Percentiles rank a stretch among this genome's conserved stretches.
Evolutionary conservation across 2,888 invertebrate species (phyloP).

Genomic region (Xestoiulus laeticollis): DNA sequence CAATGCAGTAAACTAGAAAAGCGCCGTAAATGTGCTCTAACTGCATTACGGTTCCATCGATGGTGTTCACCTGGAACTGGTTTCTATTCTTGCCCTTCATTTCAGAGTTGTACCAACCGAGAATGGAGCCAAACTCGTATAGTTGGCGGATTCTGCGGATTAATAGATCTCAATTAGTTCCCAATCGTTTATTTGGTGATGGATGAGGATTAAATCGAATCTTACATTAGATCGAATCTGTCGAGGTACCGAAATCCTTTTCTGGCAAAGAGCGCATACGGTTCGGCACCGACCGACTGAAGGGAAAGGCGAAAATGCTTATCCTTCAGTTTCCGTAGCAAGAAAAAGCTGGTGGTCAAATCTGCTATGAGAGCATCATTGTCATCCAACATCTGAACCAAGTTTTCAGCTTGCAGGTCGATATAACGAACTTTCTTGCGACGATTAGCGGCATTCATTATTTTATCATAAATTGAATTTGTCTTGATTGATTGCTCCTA

Average conservation of each 20-base stretch:
- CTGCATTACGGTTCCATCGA: not conserved
- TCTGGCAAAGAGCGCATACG: not conserved
- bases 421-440: not conserved
- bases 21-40: not conserved
- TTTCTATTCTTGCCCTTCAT: not conserved
- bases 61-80: not conserved
- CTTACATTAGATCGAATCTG: constrained; percentile 17
- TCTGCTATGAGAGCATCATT: not conserved
- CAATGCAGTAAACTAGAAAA: not conserved
- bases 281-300: not conserved
- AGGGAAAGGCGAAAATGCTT: not conserved
- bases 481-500: not conserved
- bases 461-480: constrained; percentile 23
- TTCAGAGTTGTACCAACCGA: not conserved
- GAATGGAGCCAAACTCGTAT: not conserved
- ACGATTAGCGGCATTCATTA: not conserved
- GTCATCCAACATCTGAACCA: not conserved
- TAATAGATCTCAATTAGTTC: not conserved
- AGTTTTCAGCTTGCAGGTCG: not conserved
- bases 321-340: not conserved
- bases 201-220: not conserved
- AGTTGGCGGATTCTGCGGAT: not conserved
- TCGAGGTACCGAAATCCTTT: constrained; percentile 1
- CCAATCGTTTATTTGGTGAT: not conserved
- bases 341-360: not conserved